Conservation (phyloP, 2,797 vertebrate genomes). For the Buphagus erythrorhynchus region DNA sequence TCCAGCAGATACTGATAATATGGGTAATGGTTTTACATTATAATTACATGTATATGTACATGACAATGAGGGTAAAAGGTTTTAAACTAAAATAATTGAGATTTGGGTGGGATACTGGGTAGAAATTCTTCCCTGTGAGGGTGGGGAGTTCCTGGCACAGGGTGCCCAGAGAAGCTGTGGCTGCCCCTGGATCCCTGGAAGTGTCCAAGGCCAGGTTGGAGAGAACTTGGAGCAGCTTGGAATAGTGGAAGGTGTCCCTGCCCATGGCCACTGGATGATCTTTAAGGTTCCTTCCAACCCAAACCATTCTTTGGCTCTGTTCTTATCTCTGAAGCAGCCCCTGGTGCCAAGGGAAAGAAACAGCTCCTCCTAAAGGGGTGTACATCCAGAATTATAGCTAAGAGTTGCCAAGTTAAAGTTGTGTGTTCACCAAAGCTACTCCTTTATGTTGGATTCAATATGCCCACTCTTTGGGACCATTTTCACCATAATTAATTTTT, state of each 20-base stretch:
- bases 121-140: not conserved
- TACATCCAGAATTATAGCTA: not conserved
- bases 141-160: accelerated
- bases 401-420: not conserved
- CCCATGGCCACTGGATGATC: accelerated
- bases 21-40: too few relatives aligned
- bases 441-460: not conserved
- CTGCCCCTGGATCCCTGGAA: not conserved
- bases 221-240: accelerated
- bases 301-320: accelerated
- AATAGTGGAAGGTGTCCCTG: accelerated
- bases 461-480: not conserved
- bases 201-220: accelerated
- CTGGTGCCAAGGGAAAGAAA: not conserved
- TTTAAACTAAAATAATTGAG: not conserved
- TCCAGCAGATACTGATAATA: too few relatives aligned
- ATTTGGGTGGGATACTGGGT: not conserved
- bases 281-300: not conserved
- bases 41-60: too few relatives aligned
- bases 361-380: not conserved
- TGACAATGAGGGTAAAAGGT: not conserved
- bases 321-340: not conserved
- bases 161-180: not conserved
- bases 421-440: not conserved
- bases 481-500: not conserved